Base-by-base conservation (phyloP, 2,888 invertebrate genomes). In the Urechis unicinctus region DNA sequence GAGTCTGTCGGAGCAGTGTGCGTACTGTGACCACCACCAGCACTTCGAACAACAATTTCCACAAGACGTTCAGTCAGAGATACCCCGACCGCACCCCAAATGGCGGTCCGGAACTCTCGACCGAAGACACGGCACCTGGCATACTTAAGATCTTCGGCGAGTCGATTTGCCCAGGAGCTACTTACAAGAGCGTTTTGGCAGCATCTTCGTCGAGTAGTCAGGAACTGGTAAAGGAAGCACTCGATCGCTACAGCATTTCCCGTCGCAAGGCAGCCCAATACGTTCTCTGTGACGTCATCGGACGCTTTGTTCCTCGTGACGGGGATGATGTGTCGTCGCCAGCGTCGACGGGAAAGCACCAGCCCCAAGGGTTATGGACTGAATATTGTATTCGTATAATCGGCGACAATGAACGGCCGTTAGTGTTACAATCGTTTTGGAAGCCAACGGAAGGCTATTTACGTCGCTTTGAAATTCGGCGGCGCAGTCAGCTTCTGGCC, bases 161-260 rank as follows among this genome's bases (percentile, higher is more conserved):
- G 47, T 67, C 68, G 13, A 62, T 73, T 29, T 54, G 66, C 45
- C 70, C 68, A 3, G 73, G 72, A 9, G 69, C 70, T 5, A 65
- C 69, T 49, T 73, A 73, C 59, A 73, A 73, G 62, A 72, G 72
- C 56, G 72, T 73, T 9, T 55, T 73, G 22, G 72, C 72, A 4
- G 68, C 70, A 3, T 64, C 64, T 26, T 59, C 68, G 26, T 72
- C 72, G 30, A 73, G 71, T 6, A 69, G 69, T 9, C 58, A 61
- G 47, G 72, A 73, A 53, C 62, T 74, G 17, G 67, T 73, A 29
- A 72, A 70, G 54, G 70, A 74, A 56, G 71, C 71, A 5, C 56
- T 74, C 13, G 72, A 72, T 28, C 56, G 73, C 47, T 74, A 70
- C 53, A 65, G 66, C 24, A 58, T 73, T n/a, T 61, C 68, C 2